Evolutionary conservation across 2,113 vertebrate genomes (phyloP).

Genomic region (Rhegmatorhina hoffmannsi): DNA sequence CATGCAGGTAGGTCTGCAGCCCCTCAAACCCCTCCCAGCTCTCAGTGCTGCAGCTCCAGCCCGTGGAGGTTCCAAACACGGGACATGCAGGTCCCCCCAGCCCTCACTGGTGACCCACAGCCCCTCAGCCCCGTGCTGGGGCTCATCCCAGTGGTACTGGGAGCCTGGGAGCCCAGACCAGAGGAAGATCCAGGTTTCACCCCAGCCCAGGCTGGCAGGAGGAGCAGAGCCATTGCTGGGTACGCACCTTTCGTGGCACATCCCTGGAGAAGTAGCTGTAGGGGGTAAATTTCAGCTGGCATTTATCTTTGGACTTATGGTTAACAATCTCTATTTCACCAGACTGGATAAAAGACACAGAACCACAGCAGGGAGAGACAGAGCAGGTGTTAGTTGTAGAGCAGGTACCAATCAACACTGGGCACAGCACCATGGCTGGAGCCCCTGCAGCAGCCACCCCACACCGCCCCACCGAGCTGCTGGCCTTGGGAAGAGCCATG

Average conservation of each 20-base stretch:
- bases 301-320: conserved; percentile 94
- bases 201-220: not conserved
- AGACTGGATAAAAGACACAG: conserved; percentile 77
- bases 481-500: not conserved
- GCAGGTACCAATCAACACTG: not conserved
- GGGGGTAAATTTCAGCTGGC: conserved; percentile 96
- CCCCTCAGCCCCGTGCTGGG: not conserved
- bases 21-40: not conserved
- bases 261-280: conserved; percentile 99
- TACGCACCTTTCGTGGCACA: conserved; percentile 90
- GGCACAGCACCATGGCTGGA: not conserved
- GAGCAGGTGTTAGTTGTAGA: not conserved
- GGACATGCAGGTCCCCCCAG: not conserved
- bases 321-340: conserved; percentile 98
- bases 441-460: not conserved
- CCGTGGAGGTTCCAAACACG: fast-evolving
- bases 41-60: not conserved
- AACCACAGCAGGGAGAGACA: conserved; percentile 42
- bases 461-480: not conserved
- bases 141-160: not conserved
- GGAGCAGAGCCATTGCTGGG: not conserved
- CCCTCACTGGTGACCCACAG: not conserved
- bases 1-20: not conserved
- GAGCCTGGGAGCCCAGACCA: not conserved
- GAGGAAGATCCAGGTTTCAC: not conserved